Evolutionary conservation across 2,797 vertebrate species (phyloP), one percentile per base, ranked within the genome.

Genomic region (Pelochelys cantorii): DNA sequence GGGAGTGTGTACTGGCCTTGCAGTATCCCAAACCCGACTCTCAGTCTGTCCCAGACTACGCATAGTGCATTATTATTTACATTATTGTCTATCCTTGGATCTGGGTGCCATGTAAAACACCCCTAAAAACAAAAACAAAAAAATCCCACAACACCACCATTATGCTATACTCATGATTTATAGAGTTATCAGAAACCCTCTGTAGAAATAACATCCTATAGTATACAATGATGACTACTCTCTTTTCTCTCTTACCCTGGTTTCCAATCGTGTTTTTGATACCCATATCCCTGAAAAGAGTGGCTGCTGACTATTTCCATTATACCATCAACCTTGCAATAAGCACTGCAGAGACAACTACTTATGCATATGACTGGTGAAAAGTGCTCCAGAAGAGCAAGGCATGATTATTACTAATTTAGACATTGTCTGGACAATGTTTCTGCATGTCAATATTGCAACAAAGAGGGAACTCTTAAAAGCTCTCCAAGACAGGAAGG

Each of bases 401-500:
- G 81, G 48, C 9, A 56, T 20, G 17, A 20, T 34, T 20, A 37
- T 22, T 13, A 42, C 11, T 59, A 74, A 52, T 86, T 82, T 80
- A 34, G 4, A 52, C 18, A 15, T 55, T 59, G 25, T 71, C 48
- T 25, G 18, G 86, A 22, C 27, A 71, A 27, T 29, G 15, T 74
- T 54, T 57, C 4, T 0, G 27, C 52, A 74, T 3, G 4, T 71
- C 71, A 55, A 14, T 55, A 54, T 1, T n/a, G 75, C 83, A 90
- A 37, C 0, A 23, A 90, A 54, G 71, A 91, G 54, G 79, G 11
- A 89, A 84, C 84, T 80, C 71, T 71, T 89, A 85, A 91, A 93
- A 60, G 71, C 90, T 84, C 90, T 77, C 84, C 71, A 81, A 75
- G 42, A 68, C 1, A 86, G 25, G 37, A 82, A 95, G 87, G 20